These are phyloP conservation scores for Hypercompe scribonia DNA, from an alignment of 2,888 invertebrate genomes.

Conservation along the genomic window DNA sequence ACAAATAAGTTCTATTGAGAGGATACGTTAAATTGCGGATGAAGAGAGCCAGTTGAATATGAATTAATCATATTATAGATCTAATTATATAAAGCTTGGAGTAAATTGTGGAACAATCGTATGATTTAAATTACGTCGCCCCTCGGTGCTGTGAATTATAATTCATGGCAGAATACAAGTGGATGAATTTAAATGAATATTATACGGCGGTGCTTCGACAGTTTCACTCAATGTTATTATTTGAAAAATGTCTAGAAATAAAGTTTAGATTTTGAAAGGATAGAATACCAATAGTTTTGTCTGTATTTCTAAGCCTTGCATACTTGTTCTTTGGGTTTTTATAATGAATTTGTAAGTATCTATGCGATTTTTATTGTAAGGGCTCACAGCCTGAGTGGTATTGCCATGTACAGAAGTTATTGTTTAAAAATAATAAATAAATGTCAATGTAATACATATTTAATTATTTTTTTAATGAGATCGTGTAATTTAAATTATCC, in stretches of 20 bases:
- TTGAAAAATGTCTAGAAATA: constrained; percentile 34
- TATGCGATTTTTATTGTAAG: not conserved
- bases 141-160: constrained; percentile 53
- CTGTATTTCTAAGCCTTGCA: not conserved
- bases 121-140: constrained; percentile 56
- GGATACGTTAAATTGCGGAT: constrained; percentile 18
- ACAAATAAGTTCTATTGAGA: constrained; percentile 11
- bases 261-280: constrained; percentile 23
- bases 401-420: too few relatives aligned
- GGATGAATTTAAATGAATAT: constrained; percentile 45
- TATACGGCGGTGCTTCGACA: constrained; percentile 24
- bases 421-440: not conserved
- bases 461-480: too few relatives aligned
- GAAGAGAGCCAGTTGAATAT: constrained; percentile 26
- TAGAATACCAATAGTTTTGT: constrained; percentile 7
- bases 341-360: not conserved
- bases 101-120: constrained; percentile 50
- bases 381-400: not conserved
- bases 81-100: constrained; percentile 27
- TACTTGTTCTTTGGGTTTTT: not conserved
- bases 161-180: constrained; percentile 57
- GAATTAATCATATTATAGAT: constrained; percentile 33
- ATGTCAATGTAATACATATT: not conserved
- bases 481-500: too few relatives aligned
- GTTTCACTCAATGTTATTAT: constrained; percentile 27